A percentile compares a stretch with the other conserved stretches of the same genome.
Conservation (phyloP, 53 echinoderm and acorn worm genomes). For the Echinometra lucunter region DNA sequence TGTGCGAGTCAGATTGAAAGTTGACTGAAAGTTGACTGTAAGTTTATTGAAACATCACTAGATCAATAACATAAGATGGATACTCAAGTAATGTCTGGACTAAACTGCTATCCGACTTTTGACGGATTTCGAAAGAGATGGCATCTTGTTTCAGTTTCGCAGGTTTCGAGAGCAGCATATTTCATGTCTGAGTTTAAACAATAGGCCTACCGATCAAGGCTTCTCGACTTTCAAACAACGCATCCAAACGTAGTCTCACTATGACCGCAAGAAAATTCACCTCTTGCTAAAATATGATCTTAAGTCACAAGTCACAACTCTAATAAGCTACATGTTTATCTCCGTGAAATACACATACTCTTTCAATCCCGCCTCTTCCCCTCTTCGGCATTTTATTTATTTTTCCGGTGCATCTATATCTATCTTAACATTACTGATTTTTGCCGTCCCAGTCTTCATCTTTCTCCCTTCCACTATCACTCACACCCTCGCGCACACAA, state of each 20-base stretch:
- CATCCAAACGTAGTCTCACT: too few relatives aligned
- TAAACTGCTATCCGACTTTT: not conserved
- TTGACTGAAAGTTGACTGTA: not conserved
- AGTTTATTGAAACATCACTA: not conserved
- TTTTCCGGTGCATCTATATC: not conserved
- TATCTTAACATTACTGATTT: not conserved
- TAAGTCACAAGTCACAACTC: too few relatives aligned
- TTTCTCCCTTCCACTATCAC: not conserved
- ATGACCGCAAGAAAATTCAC: too few relatives aligned
- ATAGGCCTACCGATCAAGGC: too few relatives aligned
- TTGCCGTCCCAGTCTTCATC: not conserved
- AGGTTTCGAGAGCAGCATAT: not conserved
- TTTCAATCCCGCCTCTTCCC: not conserved
- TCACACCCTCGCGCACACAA: not conserved
- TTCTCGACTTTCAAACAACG: too few relatives aligned
- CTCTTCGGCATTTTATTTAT: not conserved
- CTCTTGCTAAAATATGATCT: too few relatives aligned
- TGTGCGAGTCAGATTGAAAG: not conserved
- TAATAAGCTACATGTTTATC: too few relatives aligned
- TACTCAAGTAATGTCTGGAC: not conserved
- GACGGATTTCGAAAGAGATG: conserved; percentile 8
- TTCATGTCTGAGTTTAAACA: too few relatives aligned
- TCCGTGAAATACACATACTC: not conserved
- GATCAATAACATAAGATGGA: not conserved
- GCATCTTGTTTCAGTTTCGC: not conserved